Base-by-base conservation (phyloP, 2,113 vertebrate species). In the Isurus oxyrinchus region DNA sequence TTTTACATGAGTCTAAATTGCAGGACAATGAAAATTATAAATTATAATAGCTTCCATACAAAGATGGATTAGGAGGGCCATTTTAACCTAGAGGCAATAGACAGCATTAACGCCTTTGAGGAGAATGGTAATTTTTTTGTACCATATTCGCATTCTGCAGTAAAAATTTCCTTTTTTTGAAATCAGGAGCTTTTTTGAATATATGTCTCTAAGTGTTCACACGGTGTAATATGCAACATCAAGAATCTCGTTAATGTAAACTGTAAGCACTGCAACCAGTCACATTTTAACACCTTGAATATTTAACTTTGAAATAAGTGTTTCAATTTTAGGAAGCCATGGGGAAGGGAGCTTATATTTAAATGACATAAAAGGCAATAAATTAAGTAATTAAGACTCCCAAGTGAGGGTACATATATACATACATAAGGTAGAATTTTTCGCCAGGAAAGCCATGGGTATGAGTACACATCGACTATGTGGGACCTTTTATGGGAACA, bases 11-110 rank as follows among this genome's bases (percentile, higher is more conserved):
- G 66, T 14, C 66, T 95, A 72, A 95, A 95, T 76, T 95, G 94
- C 49, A 72, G 67, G 94, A 76, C 94, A 95, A 95, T 95, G 94
- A 95, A 95, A 95, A 95, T 95, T 95, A 95, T 95, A 72, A 72
- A 95, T 95, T 55, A 95, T 95, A 72, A 95, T 95, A 55, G 67
- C 67, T 95, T 76, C 66, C 31, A 35, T 55, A 95, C 67, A 55
- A 95, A 76, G 67, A 95, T 95, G 67, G 94, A 95, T 95, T 72
- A 76, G 94, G 53, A 72, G 49, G 94, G 14, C 61, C 59, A 67
- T 67, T 94, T 94, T 66, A 94, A 94, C 61, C 63, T 44, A 13
- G 90, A 93, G 90, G 57, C 90, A 93, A 57, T 7, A 93, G 93
- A 63, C 44, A 94, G 61, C 67, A 95, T 95, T 95, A 95, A 95